These are phyloP conservation scores for Intellagama lesueurii DNA, from an alignment of 2,797 vertebrate genomes.

Conservation along the genomic window DNA sequence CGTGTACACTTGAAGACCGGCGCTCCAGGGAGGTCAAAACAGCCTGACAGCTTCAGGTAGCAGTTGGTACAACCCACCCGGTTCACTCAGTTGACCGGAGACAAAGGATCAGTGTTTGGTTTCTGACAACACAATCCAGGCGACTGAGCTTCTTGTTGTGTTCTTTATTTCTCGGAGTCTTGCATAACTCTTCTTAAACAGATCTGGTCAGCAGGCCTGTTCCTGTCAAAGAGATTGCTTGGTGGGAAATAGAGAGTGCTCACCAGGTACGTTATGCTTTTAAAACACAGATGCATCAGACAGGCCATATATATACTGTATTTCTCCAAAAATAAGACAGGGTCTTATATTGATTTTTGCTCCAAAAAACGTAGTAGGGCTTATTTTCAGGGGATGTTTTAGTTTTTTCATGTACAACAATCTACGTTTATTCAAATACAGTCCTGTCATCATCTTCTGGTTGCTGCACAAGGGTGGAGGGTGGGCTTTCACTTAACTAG, in stretches of 20 bases:
- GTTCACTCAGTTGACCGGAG: neutral
- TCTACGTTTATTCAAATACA: no score
- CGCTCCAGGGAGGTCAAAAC: neutral
- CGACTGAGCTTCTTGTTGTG: neutral
- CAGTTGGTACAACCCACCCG: neutral
- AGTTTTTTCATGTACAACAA: no score
- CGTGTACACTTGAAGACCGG: no score
- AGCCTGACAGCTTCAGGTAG: neutral
- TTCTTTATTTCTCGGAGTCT: neutral
- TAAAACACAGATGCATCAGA: neutral
- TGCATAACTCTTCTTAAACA: neutral
- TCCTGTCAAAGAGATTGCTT: neutral
- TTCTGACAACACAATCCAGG: neutral
- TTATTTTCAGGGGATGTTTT: no score
- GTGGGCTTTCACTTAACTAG: no score
- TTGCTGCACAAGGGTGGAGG: no score
- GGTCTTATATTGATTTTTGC: no score
- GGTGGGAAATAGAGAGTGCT: neutral
- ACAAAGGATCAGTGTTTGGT: slow-evolving; percentile 27
- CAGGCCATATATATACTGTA: fast-evolving
- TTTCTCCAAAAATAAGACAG: no score
- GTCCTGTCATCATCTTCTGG: no score
- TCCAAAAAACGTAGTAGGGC: no score
- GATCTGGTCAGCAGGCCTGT: neutral
- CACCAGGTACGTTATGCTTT: neutral